Conservation (phyloP, 2,888 invertebrate genomes). For the Sympetrum striolatum region DNA sequence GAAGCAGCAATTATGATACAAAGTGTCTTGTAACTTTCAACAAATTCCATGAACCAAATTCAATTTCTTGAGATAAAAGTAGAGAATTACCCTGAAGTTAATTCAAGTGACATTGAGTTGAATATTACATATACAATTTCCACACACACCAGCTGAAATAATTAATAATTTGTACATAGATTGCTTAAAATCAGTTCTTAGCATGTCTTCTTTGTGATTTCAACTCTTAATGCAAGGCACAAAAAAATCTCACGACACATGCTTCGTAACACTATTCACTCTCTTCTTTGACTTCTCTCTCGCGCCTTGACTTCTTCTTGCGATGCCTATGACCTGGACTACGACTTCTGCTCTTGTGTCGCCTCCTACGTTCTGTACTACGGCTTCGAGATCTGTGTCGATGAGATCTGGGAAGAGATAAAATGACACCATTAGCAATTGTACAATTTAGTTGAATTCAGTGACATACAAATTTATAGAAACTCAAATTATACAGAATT, state of each 20-base stretch:
- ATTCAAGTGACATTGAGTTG: too few relatives aligned
- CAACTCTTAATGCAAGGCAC: neutral
- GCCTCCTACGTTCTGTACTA: slow-evolving; percentile 54
- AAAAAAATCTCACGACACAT: neutral
- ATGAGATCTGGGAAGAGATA: slow-evolving; percentile 44
- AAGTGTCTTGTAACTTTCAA: neutral
- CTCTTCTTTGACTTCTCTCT: slow-evolving; percentile 46
- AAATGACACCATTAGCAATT: too few relatives aligned
- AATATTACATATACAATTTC: too few relatives aligned
- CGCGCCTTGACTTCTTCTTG: slow-evolving; percentile 73
- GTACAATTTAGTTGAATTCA: neutral
- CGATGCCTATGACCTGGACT: slow-evolving; percentile 71
- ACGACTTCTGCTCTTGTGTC: slow-evolving; percentile 75
- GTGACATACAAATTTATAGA: too few relatives aligned
- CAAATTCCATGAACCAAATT: too few relatives aligned
- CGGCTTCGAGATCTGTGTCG: slow-evolving; percentile 49
- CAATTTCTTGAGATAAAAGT: too few relatives aligned
- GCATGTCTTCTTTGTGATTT: neutral
- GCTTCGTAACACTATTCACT: neutral
- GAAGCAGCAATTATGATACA: neutral
- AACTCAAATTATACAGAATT: too few relatives aligned
- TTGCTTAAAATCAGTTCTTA: neutral
- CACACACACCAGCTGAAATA: too few relatives aligned
- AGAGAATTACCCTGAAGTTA: too few relatives aligned
- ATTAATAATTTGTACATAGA: neutral